Conservation (phyloP, 2,888 invertebrate genomes). For the Eupithecia vulgata region DNA sequence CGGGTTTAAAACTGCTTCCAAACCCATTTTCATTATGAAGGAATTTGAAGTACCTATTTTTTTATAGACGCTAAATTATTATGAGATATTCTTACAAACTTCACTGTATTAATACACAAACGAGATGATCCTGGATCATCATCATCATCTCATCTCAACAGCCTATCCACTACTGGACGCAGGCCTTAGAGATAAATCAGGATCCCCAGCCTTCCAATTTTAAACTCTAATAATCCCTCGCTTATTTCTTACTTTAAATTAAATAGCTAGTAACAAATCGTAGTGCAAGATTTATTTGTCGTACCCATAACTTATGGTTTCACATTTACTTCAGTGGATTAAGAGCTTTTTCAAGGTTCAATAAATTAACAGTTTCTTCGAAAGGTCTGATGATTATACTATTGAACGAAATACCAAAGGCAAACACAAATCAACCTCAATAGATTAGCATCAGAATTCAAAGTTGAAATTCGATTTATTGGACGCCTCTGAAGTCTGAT, state of each 20-base stretch:
- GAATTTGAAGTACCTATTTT: no score
- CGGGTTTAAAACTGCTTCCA: no score
- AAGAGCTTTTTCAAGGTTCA: not conserved
- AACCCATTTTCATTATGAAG: no score
- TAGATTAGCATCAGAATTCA: slow-evolving; percentile 38
- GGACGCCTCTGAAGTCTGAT: slow-evolving; percentile 31
- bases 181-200: no score
- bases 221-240: not conserved
- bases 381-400: not conserved
- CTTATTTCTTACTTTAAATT: not conserved
- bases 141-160: no score
- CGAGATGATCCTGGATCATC: no score
- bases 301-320: not conserved
- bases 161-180: no score
- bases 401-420: slow-evolving; percentile 29
- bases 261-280: not conserved
- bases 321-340: not conserved
- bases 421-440: slow-evolving; percentile 38
- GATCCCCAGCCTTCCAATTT: not conserved
- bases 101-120: no score
- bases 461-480: slow-evolving; percentile 42
- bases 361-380: not conserved
- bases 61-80: no score
- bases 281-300: not conserved
- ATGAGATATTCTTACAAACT: no score